These are phyloP conservation scores for Asobara japonica DNA, from an alignment of 1,140 invertebrate species.

Conservation along the genomic window DNA sequence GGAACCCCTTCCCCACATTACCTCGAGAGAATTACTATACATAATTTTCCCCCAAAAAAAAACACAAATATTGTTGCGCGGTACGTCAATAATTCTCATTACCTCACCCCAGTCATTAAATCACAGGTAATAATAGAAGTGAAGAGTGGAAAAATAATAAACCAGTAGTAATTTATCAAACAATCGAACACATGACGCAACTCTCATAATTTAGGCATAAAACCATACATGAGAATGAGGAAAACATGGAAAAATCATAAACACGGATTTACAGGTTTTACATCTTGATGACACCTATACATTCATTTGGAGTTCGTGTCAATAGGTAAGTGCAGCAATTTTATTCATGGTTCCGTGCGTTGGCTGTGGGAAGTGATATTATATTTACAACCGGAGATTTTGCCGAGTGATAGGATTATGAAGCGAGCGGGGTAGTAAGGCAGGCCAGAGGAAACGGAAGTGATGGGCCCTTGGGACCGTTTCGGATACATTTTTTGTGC, in stretches of 20 bases:
- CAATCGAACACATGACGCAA: not conserved
- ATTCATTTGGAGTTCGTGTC: not conserved
- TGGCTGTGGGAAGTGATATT: slow-evolving; percentile 25
- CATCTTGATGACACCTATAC: not conserved
- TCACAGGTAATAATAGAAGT: not conserved
- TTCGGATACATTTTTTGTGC: not conserved
- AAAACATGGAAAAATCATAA: not conserved
- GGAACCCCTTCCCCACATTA: too few relatives aligned
- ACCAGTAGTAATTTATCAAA: not conserved
- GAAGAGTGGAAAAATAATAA: not conserved
- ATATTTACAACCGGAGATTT: slow-evolving; percentile 33
- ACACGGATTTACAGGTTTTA: not conserved
- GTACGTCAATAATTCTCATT: not conserved
- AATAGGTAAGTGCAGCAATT: slow-evolving; percentile 9
- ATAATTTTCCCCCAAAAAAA: too few relatives aligned
- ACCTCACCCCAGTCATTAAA: not conserved
- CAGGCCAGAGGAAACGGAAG: slow-evolving; percentile 36
- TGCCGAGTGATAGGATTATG: slow-evolving; percentile 28
- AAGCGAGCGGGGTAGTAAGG: slow-evolving; percentile 34
- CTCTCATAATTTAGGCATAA: not conserved
- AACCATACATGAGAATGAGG: not conserved
- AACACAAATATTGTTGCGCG: not conserved
- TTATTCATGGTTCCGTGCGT: slow-evolving; percentile 24
- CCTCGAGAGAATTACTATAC: too few relatives aligned
- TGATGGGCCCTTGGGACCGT: slow-evolving; percentile 33